Evolutionary conservation across 53 echinoderm and acorn worm species (phyloP).

Genomic region (Apostichopus leukothele): DNA sequence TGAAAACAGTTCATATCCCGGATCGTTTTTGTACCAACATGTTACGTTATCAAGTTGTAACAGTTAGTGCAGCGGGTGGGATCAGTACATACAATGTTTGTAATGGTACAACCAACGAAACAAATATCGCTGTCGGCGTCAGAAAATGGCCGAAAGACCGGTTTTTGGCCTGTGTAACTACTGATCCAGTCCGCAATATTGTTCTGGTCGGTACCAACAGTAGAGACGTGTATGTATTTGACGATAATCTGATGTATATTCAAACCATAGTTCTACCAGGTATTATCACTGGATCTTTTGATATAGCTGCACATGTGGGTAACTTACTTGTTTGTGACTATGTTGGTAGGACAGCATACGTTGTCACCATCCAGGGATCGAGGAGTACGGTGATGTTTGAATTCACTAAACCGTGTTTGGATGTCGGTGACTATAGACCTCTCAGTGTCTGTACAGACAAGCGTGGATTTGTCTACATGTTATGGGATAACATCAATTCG

Average conservation of each 20-base stretch:
- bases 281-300: neutral
- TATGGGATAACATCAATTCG: neutral
- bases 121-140: neutral
- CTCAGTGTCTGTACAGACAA: neutral
- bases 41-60: neutral
- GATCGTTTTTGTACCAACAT: neutral
- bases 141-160: neutral
- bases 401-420: neutral
- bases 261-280: constrained; percentile 12
- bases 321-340: neutral
- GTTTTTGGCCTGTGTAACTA: neutral
- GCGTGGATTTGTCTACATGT: neutral
- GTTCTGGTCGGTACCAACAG: constrained; percentile 8
- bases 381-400: neutral
- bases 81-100: constrained; percentile 1
- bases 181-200: constrained; percentile 20
- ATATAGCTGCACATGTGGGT: neutral
- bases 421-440: neutral
- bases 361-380: neutral
- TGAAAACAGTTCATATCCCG: neutral
- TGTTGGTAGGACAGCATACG: neutral
- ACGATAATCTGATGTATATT: constrained; percentile 16
- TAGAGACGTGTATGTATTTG: constrained; percentile 20
- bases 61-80: neutral
- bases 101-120: neutral